Percentiles rank a stretch among this genome's conserved stretches.
Conservation (phyloP, 2,888 invertebrate genomes). For the Ditula angustiorana region DNA sequence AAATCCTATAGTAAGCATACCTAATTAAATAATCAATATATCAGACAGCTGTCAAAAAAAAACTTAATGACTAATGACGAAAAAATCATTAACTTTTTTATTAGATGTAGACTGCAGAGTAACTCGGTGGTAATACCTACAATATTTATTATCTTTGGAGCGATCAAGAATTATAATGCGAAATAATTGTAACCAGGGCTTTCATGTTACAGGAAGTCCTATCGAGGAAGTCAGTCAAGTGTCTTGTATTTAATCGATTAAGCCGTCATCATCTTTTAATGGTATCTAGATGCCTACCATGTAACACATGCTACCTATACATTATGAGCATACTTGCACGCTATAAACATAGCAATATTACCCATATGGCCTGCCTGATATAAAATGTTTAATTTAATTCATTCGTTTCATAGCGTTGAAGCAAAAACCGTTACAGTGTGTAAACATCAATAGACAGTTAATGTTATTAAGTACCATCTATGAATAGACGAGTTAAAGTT, state of each 20-base stretch:
- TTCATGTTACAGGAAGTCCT: background rate
- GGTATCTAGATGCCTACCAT: background rate
- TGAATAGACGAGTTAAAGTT: background rate
- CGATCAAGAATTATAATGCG: background rate
- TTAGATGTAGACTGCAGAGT: too few species aligned
- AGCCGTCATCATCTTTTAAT: background rate
- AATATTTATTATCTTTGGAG: too few species aligned
- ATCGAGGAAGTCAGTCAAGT: background rate
- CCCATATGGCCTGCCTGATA: too few species aligned
- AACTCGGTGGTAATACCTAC: too few species aligned
- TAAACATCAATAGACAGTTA: background rate
- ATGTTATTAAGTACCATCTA: background rate
- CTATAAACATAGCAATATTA: too few species aligned
- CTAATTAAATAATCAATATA: too few species aligned
- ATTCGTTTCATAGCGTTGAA: too few species aligned
- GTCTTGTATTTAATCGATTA: background rate
- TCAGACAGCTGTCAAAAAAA: too few species aligned
- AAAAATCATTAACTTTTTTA: too few species aligned
- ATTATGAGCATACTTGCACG: too few species aligned
- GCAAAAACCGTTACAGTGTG: background rate
- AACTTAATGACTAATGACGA: too few species aligned
- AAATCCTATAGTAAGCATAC: background rate
- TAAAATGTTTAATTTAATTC: too few species aligned
- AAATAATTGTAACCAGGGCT: background rate
- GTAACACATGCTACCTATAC: background rate